Conservation (phyloP, 53 echinoderm and acorn worm genomes). For the Mesocentrotus franciscanus region DNA sequence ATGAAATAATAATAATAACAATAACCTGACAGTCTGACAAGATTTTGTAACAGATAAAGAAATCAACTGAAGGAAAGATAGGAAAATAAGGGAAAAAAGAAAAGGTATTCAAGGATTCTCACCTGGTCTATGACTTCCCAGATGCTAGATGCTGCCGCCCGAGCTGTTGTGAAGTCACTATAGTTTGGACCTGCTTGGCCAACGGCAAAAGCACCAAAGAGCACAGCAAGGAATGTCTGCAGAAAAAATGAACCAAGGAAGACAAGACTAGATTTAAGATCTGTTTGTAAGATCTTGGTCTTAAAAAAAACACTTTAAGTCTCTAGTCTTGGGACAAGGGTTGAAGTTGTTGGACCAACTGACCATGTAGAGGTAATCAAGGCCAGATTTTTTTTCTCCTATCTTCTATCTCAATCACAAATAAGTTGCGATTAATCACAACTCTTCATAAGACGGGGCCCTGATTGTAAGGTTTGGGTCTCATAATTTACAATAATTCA, state of each 20-base stretch:
- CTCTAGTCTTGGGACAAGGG: not conserved
- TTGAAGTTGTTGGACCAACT: too few species aligned
- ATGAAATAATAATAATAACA: too few species aligned
- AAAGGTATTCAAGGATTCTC: not conserved
- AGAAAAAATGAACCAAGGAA: not conserved
- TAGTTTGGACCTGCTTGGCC: conserved; percentile 91
- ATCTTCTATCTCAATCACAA: too few species aligned
- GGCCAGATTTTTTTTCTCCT: too few species aligned
- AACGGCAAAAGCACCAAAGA: conserved; percentile 90
- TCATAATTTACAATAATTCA: too few species aligned
- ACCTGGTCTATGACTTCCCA: conserved; percentile 92
- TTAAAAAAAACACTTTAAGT: not conserved
- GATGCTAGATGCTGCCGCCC: conserved; percentile 88
- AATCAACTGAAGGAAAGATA: not conserved
- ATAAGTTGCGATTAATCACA: too few species aligned
- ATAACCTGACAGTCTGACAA: too few species aligned
- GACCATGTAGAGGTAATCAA: too few species aligned
- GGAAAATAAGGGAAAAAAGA: not conserved
- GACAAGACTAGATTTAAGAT: not conserved
- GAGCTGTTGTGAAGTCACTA: conserved; percentile 79
- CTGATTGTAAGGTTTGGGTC: too few species aligned
- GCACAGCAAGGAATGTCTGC: conserved; percentile 90
- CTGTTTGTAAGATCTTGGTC: not conserved
- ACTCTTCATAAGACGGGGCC: too few species aligned
- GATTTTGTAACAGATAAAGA: not conserved